Base-by-base conservation (phyloP, 2,888 invertebrate genomes). In the Gasteruption jaculator region DNA sequence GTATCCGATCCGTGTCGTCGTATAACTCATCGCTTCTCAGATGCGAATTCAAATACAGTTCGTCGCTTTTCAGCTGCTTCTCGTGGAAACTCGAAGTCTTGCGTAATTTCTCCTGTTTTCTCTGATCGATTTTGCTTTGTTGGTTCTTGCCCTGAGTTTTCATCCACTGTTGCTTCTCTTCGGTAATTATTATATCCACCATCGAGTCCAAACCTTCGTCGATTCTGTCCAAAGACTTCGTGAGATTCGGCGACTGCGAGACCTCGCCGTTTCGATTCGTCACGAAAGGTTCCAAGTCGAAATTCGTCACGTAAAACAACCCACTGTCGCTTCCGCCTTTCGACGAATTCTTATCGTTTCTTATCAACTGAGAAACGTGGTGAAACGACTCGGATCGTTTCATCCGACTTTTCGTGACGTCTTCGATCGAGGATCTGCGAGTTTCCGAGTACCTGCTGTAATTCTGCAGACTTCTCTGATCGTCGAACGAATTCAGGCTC, bases 151-250 rank as follows among this genome's bases (percentile, higher is more conserved):
- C 53, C 5, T 45, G 43, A 1, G 36, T 18, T 11, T 55, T 58
- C 10, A 34, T 39, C 56, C 53, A 53, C 11, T 53, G 48, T 22
- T 22, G 43, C 20, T 78, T 76, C 42, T 79, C 76, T 4, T 76
- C 71, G n/a, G 81, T 76, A 48, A 85, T 75, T 1, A 85, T 80
- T 24, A 86, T 83, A 56, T 83, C 81, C 1, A 85, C 81, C 77
- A 85, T 80, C 0, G 84, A 77, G 57, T 85, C 80, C 16, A 87
- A 65, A 12, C 85, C 81, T 62, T 79, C 81, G 60, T 87, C 86
- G 27, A 89, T 83, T 42, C 87, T 76, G 52, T 90, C 88, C 33
- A 89, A 69, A 51, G 88, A 89, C 69, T 88, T 89, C 0, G 86
- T 82, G 29, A 82, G 65, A 35, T 46, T 58, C 0, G 60, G 57